Evolutionary conservation across 2,797 vertebrate species (phyloP), one percentile per base, ranked within the genome.

Genomic region (Triplophysa yarkandensis): DNA sequence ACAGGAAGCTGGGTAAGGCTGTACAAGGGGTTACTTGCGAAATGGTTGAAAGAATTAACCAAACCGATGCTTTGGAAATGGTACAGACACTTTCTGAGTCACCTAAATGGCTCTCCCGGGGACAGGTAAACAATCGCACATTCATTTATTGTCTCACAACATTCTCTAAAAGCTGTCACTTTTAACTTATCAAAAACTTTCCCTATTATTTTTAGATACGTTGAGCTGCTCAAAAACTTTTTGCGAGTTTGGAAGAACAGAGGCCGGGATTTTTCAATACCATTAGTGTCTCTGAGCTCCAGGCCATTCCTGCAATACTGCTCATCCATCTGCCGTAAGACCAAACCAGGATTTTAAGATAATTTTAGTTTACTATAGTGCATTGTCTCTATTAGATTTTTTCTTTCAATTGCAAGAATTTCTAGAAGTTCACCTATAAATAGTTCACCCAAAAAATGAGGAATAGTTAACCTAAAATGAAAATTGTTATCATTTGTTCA

Each of bases 1-100:
- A 78, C 85, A 93, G 90, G 82, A 87, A 39, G 71, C 76, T 88
- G 71, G 78, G 32, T 50, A 83, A 81, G 16, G 60, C 89, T 62
- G 67, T 89, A 44, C 87, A 86, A 73, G 91, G 91, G 0, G 2
- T 92, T 34, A 86, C 87, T 19, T 91, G 90, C 74, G 39, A 76
- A 64, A 89, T 88, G 83, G 86, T 91, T 0, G 57, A 86, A 19
- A 57, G 62, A 16, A 46, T 83, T 8, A 10, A 80, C 30, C 81
- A 83, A 50, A 83, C 4, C 1, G 79, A 82, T 1, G 34, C 32
- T 0, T 13, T 71, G 55, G 81, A 84, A 28, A 80, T 88, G 83
- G 48, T 67, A 21, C 64, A 82, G 72, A 68, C 60, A 43, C 44
- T 91, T 14, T 32, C 80, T 25, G 79, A 86, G 44, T 82, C 32